Base-by-base conservation (phyloP, 1,140 invertebrate species). In the Drosophila mauritiana region DNA sequence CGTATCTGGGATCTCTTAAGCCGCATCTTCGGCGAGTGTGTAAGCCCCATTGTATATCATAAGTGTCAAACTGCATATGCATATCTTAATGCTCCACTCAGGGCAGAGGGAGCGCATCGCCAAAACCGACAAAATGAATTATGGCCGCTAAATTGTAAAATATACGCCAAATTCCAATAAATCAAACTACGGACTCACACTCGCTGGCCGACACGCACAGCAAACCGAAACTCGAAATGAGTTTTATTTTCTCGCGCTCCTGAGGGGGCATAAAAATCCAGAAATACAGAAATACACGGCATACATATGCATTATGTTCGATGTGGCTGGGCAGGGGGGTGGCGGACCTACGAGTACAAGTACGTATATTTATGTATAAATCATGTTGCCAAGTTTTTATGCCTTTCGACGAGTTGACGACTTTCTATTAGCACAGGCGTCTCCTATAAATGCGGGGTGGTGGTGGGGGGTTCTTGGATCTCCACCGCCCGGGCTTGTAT, bases 91-190 rank as follows among this genome's bases (percentile, higher is more conserved):
- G 52, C 79, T 53, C 58, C 63, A 70, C 76, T 88, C 79, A 43
- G 58, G 52, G 76, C 79, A 43, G 58, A 56, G 76, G 57, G 55
- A 70, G 75, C 70, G 79, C 84, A 89, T 69, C 48, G 76, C 70
- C 75, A 80, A 88, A 86, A 89, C 84, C 84, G 72, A 89, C 84
- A 89, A 89, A 89, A 89, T 89, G 84, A 89, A 84, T 89, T 89
- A 89, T 89, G 79, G 84, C 84, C 84, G 84, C 84, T 90, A 89
- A 89, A 89, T 89, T 89, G 84, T 89, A 89, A 89, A 89, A 89
- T 89, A 90, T 89, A 89, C 65, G 84, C 63, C 77, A 80, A 83
- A 84, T 89, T 89, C 69, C 80, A 68, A 89, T 89, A 89, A 89
- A 89, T 89, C 84, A 89, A 89, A 89, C 67, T 56, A 55, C 36